These are phyloP conservation scores for Triplophysa yarkandensis DNA, from an alignment of 2,797 vertebrate species.

Conservation along the genomic window DNA sequence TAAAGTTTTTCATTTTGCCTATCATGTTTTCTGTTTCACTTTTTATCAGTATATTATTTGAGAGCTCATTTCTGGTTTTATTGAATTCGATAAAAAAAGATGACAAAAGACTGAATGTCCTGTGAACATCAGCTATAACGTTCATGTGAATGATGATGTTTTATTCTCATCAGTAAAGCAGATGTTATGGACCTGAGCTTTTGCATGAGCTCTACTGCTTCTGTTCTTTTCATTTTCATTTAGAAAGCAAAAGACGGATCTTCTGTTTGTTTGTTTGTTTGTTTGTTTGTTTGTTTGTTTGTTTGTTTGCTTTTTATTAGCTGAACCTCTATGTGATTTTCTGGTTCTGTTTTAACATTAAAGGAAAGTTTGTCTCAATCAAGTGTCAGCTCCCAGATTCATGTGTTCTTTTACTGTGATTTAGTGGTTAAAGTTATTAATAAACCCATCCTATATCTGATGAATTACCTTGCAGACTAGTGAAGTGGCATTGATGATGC, in stretches of 20 bases:
- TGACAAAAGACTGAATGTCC: background rate
- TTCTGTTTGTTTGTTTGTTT: constrained; percentile 15
- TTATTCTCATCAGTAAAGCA: background rate
- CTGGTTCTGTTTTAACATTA: background rate
- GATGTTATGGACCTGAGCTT: background rate
- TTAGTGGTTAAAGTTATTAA: no score
- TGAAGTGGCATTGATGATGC: no score
- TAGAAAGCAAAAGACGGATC: constrained; percentile 49
- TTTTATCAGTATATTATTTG: no score
- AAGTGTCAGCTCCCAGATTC: background rate
- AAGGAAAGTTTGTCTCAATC: background rate
- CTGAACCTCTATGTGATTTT: constrained; percentile 55
- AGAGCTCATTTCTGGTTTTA: no score
- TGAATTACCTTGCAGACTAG: no score
- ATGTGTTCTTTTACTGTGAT: no score
- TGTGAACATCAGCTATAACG: background rate
- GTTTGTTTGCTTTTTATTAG: constrained; percentile 30
- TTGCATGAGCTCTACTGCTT: constrained; percentile 7
- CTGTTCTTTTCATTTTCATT: constrained; percentile 41
- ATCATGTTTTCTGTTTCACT: no score
- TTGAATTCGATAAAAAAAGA: background rate
- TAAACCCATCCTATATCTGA: no score
- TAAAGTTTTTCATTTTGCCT: no score
- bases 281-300: constrained; percentile 25
- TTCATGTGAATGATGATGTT: background rate